Conservation (phyloP, 2,888 invertebrate species). For the Microctonus brassicae region DNA sequence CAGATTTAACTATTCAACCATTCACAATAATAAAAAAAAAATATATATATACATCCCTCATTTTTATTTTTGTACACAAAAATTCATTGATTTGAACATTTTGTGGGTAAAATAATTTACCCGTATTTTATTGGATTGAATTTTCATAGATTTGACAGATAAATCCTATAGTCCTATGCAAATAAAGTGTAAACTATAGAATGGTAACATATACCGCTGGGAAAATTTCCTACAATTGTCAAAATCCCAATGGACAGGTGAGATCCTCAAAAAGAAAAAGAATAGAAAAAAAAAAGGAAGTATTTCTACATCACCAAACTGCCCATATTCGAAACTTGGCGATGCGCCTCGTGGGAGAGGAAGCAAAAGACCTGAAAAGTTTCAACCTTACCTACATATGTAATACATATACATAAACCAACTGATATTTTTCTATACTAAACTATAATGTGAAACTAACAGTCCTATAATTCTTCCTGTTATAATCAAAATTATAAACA, state of each 20-base stretch:
- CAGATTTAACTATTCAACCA: not conserved
- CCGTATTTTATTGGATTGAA: conserved; percentile 1
- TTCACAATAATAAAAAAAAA: not conserved
- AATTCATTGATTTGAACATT: not conserved
- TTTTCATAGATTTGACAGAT: conserved; percentile 17
- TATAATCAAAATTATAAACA: not conserved
- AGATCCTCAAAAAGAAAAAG: conserved; percentile 22
- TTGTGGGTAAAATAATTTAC: not conserved
- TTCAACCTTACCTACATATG: not conserved
- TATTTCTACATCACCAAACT: not conserved
- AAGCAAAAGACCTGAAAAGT: conserved; percentile 11
- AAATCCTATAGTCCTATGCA: conserved; percentile 52
- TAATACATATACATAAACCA: not conserved
- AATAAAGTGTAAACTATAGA: conserved; percentile 48
- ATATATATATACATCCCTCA: too few species aligned
- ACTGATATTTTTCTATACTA: not conserved
- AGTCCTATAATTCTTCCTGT: not conserved
- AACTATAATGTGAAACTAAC: not conserved
- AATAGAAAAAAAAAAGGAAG: not conserved
- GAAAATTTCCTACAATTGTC: conserved; percentile 53
- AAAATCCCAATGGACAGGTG: conserved; percentile 43
- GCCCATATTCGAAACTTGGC: conserved; percentile 8
- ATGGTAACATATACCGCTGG: conserved; percentile 59
- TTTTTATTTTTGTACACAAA: too few species aligned
- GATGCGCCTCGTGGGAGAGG: conserved; percentile 23